Evolutionary conservation across 2,113 vertebrate species (phyloP), one percentile per base, ranked within the genome.

Genomic region (Gasterosteus nipponicus): DNA sequence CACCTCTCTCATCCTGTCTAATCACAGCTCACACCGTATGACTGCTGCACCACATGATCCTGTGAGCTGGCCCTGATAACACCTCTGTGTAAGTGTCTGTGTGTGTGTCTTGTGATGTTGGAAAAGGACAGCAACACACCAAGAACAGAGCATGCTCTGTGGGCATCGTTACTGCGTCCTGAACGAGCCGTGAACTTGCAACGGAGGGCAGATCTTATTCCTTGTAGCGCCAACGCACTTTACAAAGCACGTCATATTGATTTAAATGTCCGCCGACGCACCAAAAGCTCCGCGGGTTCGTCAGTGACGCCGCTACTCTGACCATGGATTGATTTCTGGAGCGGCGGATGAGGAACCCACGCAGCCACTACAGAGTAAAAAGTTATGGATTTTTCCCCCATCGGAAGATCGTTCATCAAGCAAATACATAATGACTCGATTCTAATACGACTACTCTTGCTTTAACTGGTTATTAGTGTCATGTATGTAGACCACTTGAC

Each of bases 11-110:
- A 59, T 75, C 42, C 38, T 15, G 44, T 26, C 63, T 64, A 58
- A 51, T 80, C 44, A 26, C 35, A 39, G 26, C 2, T 3, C 44
- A 60, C 57, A 57, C 60, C 31, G 12, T 61, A 47, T 7, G 29
- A 66, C 7, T 9, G 26, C 64, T 39, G 64, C 65, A 18, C 62
- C 19, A 14, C 62, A 53, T 47, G 31, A 59, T 49, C 44, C 46
- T 26, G 56, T 46, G 68, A 82, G 31, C 29, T 60, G 33, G 33
- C 11, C 19, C 10, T 72, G 74, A 83, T 59, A 80, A 62, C 60
- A 49, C 11, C 9, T 1, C 10, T 26, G 29, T 16, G 65, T 12
- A 33, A 14, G 63, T 38, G 57, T 70, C n/a, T 26, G 9, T 39
- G 67, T 10, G 46, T 70, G 61, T 12, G 39, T 19, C 16, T 49